Evolutionary conservation across 2,113 vertebrate species (phyloP), one percentile per base, ranked within the genome.

Genomic region (Silurus meridionalis): DNA sequence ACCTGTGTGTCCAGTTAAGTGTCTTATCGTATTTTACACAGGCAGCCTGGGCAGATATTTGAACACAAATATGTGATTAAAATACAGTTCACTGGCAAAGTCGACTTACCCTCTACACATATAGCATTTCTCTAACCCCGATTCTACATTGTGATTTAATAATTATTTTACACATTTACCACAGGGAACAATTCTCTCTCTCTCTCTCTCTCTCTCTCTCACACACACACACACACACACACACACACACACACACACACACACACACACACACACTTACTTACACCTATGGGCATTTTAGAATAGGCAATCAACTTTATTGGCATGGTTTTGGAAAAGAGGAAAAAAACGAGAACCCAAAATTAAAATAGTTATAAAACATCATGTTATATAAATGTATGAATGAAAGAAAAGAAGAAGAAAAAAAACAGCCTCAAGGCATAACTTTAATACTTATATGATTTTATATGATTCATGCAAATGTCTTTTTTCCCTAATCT

Each of bases 21-120:
- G 37, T 63, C 28, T 81, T 60, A 81, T 63, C 58, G n/a, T 81
- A 64, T 81, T 64, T 81, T 64, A 63, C 17, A 81, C 37, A 50
- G 37, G 11, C 80, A 81, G 46, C 0, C 37, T 48, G 19, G 60
- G 19, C 58, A 50, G 37, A 64, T 50, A 28, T 63, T n/a, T 64
- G 50, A 64, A 50, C 37, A n/a, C 8, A 48, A 46, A 81, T 37
- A 79, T 58, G 53, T 58, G n/a, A 79, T 15, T 79, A 58, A 79
- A 63, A 21, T 61, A 46, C 10, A 80, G 15, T 37, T 4, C 37
- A 19, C 15, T 63, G 46, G 28, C 19, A 61, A 46, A 61, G 17
- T 50, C 11, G 2, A 78, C 53, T 21, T 14, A 55, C 7, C n/a
- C 5, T 37, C 13, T 52, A 14, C n/a, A 55, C 11, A 57, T 25